Evolutionary conservation across 2,797 vertebrate genomes (phyloP).

Genomic region (Natrix natrix): DNA sequence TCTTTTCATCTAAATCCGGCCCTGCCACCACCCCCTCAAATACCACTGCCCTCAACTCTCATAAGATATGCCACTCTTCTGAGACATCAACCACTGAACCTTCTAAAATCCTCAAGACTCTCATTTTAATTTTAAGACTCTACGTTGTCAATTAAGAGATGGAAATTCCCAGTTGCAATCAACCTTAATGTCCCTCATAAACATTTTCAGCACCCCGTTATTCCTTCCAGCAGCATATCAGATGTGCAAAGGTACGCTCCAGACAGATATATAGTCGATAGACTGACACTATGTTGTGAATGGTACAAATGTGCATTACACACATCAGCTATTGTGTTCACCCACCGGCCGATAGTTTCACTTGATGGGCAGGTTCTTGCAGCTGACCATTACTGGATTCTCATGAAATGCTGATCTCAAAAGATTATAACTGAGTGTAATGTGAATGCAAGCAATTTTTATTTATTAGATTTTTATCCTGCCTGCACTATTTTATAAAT

Average conservation of each 20-base stretch:
- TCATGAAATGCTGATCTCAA: not conserved
- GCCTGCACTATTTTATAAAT: too few species aligned
- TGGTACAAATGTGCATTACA: not conserved
- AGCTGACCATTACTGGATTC: not conserved
- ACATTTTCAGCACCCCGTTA: not conserved
- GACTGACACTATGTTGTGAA: not conserved
- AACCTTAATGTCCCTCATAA: not conserved
- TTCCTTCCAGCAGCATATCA: not conserved
- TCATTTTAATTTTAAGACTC: not conserved
- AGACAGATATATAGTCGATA: not conserved
- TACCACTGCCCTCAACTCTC: not conserved
- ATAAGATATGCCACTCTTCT: not conserved
- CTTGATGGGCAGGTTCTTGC: not conserved
- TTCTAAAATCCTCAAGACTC: not conserved
- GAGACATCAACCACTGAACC: not conserved
- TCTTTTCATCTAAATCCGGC: too few species aligned
- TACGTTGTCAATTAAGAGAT: not conserved
- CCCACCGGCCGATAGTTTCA: not conserved
- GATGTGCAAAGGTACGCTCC: not conserved
- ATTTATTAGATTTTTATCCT: too few species aligned
- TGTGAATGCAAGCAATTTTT: not conserved
- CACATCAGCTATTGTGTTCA: not conserved
- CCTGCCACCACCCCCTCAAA: not conserved
- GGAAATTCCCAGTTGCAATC: not conserved
- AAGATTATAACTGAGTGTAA: not conserved